Conservation (phyloP, 2,113 vertebrate species). For the Takifugu bimaculatus region DNA sequence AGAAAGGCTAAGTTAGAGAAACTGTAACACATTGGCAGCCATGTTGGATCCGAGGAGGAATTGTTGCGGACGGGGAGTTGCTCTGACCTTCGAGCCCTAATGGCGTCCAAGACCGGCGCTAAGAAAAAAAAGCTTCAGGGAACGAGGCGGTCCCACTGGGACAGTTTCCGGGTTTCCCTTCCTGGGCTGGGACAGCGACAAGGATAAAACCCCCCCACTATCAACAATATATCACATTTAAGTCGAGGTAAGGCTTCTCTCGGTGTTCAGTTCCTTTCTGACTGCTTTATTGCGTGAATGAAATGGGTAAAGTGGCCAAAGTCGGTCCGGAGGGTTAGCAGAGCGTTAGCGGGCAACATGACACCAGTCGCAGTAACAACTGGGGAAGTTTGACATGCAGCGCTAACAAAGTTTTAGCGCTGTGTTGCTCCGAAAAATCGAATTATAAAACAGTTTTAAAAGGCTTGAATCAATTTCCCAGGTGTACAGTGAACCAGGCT, state of each 20-base stretch:
- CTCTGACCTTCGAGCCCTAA: constrained; percentile 48
- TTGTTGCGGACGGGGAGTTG: rapidly evolving
- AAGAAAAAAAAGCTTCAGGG: constrained; percentile 28
- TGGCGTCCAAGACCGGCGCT: constrained; percentile 45
- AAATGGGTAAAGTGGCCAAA: background rate
- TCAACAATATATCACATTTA: constrained; percentile 43
- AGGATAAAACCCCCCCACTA: constrained; percentile 34
- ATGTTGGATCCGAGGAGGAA: constrained; percentile 54
- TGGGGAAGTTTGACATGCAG: constrained; percentile 63
- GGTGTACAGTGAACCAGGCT: background rate
- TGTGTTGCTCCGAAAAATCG: background rate
- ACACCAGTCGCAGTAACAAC: constrained; percentile 60
- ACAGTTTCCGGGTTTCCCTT: constrained; percentile 76
- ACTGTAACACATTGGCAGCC: constrained; percentile 34
- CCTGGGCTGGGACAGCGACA: constrained; percentile 68
- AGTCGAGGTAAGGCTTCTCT: constrained; percentile 64
- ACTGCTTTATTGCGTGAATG: background rate
- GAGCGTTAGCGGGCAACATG: constrained; percentile 44
- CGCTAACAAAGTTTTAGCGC: constrained; percentile 9
- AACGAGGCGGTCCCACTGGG: constrained; percentile 58
- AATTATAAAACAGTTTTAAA: background rate
- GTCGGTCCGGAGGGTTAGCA: background rate
- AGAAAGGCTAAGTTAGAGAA: constrained; percentile 19
- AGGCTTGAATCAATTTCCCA: background rate
- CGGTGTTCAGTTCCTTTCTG: background rate